Conservation (phyloP, 2,888 invertebrate species). For the Philhelius pedissequus region DNA sequence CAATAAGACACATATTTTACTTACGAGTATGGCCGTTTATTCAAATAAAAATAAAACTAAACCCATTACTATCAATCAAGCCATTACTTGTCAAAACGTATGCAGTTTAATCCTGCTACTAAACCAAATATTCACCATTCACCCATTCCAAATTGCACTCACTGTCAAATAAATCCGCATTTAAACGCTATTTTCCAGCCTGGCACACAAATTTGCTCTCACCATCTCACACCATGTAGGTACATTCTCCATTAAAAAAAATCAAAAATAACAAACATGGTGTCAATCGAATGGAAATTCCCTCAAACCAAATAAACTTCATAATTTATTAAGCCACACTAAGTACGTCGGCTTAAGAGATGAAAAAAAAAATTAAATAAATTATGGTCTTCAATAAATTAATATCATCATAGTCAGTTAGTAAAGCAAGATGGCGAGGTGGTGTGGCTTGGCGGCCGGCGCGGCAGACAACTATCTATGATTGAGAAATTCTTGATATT, state of each 20-base stretch:
- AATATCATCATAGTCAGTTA: conserved; percentile 33
- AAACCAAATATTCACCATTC: conserved; percentile 6
- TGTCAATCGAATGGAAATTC: conserved; percentile 38
- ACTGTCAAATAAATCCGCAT: conserved; percentile 54
- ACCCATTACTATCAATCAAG: conserved; percentile 24
- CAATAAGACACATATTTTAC: background rate
- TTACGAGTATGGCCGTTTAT: background rate
- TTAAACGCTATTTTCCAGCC: conserved; percentile 49
- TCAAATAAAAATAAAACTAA: background rate
- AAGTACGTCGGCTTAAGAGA: conserved; percentile 34
- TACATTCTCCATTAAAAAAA: background rate
- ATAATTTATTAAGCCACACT: conserved; percentile 64
- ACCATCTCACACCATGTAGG: background rate
- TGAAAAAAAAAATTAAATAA: background rate
- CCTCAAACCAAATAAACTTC: conserved; percentile 59
- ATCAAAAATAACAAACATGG: conserved; percentile 23
- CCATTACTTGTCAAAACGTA: conserved; percentile 46
- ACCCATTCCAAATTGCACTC: conserved; percentile 43
- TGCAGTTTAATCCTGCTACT: conserved; percentile 28
- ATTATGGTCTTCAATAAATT: conserved; percentile 52
- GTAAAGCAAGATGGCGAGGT: conserved; percentile 8
- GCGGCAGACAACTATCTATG: background rate
- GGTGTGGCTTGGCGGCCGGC: too few species aligned
- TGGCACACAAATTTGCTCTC: conserved; percentile 34
- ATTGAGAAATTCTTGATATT: background rate